Evolutionary conservation across 2,113 vertebrate species (phyloP).

Genomic region (Cryptotis parvus): DNA sequence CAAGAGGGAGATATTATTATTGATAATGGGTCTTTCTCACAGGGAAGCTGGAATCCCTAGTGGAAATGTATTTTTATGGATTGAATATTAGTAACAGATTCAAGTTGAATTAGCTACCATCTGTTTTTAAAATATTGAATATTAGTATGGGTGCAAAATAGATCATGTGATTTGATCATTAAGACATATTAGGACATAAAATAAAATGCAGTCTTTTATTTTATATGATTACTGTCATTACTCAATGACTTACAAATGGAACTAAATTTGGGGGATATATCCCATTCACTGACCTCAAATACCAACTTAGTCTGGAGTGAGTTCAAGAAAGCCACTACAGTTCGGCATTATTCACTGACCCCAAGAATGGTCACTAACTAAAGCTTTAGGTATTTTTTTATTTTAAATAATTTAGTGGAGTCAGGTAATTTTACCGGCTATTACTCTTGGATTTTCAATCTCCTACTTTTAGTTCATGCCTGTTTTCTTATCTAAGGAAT

Average conservation of each 20-base stretch:
- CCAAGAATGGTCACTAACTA: not conserved
- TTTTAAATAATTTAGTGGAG: not conserved
- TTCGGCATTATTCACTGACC: not conserved
- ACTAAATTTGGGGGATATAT: not conserved
- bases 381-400: not conserved
- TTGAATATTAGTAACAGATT: constrained; percentile 58
- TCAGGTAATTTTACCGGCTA: not conserved
- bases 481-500: constrained; percentile 14
- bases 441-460: not conserved
- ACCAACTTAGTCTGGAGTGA: not conserved
- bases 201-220: constrained; percentile 5
- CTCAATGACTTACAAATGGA: not conserved
- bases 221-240: constrained; percentile 27
- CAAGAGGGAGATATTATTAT: constrained; percentile 53
- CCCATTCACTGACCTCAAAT: constrained; percentile 10
- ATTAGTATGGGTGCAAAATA: constrained; percentile 49
- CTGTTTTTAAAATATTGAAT: constrained; percentile 42
- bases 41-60: constrained; percentile 30
- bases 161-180: constrained; percentile 36
- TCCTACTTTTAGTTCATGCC: not conserved
- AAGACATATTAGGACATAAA: not conserved
- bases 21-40: constrained; percentile 53
- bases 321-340: not conserved
- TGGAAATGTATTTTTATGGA: constrained; percentile 36
- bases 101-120: constrained; percentile 59